These are phyloP conservation scores for Pandemis corylana DNA, from an alignment of 2,888 invertebrate genomes.

Conservation along the genomic window DNA sequence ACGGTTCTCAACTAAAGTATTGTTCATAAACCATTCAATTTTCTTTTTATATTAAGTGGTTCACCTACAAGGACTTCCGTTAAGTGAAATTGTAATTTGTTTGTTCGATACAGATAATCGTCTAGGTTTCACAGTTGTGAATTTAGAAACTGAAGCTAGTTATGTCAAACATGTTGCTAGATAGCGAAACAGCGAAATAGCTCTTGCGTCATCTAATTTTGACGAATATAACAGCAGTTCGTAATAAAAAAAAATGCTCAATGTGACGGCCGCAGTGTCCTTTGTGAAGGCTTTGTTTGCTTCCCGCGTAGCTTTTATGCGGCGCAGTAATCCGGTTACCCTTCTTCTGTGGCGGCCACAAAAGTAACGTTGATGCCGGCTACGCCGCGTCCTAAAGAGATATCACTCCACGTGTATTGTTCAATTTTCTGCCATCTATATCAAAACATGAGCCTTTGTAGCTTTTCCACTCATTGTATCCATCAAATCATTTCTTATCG, in stretches of 20 bases:
- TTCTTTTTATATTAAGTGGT: neutral
- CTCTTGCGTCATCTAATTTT: conserved; percentile 22
- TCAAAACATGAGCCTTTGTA: conserved; percentile 8
- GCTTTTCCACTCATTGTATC: neutral
- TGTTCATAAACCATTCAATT: neutral
- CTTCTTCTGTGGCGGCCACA: conserved; percentile 34
- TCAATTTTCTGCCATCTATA: conserved; percentile 16
- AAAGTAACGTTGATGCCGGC: conserved; percentile 33
- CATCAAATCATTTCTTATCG: neutral
- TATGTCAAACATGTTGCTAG: neutral
- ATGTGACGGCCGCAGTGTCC: conserved; percentile 31
- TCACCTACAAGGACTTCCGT: neutral
- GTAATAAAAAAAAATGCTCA: conserved; percentile 36
- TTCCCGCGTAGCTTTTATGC: conserved; percentile 37
- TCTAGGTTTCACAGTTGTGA: neutral
- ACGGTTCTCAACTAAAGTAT: neutral
- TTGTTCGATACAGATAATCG: neutral
- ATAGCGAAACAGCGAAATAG: neutral
- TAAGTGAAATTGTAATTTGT: neutral
- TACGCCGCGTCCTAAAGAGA: conserved; percentile 16
- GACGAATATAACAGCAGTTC: conserved; percentile 34
- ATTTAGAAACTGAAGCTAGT: neutral
- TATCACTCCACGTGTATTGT: conserved; percentile 32
- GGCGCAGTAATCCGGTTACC: conserved; percentile 40
- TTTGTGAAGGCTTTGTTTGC: conserved; percentile 38